Conservation (phyloP, 2,113 vertebrate genomes). For the Coptodon rendalli region DNA sequence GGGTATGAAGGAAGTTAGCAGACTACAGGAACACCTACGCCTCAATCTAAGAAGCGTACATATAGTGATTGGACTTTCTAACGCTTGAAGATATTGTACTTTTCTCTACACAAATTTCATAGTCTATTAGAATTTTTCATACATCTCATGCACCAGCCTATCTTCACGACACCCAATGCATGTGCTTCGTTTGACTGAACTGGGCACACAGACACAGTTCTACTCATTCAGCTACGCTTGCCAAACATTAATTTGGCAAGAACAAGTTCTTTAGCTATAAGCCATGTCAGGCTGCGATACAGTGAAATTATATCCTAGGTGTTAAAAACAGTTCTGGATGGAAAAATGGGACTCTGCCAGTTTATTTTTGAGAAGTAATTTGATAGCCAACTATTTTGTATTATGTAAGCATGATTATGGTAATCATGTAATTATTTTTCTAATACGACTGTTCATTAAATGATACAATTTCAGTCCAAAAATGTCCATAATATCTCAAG, state of each 20-base stretch:
- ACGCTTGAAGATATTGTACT: rapidly evolving
- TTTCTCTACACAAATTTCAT: neutral
- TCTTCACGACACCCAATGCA: neutral
- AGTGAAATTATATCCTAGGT: neutral
- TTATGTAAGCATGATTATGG: neutral
- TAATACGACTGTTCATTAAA: neutral
- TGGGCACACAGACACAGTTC: neutral
- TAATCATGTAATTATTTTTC: neutral
- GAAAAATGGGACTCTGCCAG: neutral
- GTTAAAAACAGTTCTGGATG: neutral
- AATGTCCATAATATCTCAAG: neutral
- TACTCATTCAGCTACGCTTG: neutral
- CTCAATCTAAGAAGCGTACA: neutral
- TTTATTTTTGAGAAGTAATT: neutral
- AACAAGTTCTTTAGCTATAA: neutral
- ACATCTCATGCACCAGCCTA: neutral
- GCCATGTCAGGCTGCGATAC: neutral
- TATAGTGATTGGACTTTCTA: neutral
- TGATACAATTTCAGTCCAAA: neutral
- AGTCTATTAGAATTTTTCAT: neutral
- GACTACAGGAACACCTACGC: neutral
- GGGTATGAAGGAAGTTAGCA: neutral
- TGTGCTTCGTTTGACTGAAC: neutral
- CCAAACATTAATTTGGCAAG: neutral
- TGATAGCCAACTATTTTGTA: neutral